Percentiles rank a stretch among this genome's conserved stretches.
Evolutionary conservation across 1,140 invertebrate species (phyloP).

Genomic region (Drosophila pandora): DNA sequence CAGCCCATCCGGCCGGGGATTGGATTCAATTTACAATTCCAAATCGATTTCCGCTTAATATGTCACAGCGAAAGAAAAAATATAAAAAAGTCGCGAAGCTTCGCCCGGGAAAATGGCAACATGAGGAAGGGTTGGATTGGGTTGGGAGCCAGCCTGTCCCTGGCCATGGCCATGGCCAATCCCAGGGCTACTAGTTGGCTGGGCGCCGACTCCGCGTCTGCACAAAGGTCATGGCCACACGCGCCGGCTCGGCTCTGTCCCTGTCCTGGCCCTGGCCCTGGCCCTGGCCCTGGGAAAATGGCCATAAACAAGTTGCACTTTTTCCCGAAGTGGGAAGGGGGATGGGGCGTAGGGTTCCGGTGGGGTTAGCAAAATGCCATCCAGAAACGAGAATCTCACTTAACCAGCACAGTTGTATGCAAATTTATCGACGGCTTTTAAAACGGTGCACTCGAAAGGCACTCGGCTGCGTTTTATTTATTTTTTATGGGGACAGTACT

Average conservation of each 20-base stretch:
- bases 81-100: conserved; percentile 39
- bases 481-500: neutral
- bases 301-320: conserved; percentile 61
- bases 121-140: conserved; percentile 1
- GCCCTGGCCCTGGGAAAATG: conserved; percentile 35
- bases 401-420: conserved; percentile 11
- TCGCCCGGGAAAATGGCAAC: conserved; percentile 35
- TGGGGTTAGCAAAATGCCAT: conserved; percentile 2
- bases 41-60: conserved; percentile 79
- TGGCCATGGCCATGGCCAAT: conserved; percentile 36
- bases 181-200: conserved; percentile 54
- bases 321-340: conserved; percentile 5
- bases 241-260: conserved; percentile 9
- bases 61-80: conserved; percentile 44
- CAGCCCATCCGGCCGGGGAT: conserved; percentile 38
- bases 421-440: conserved; percentile 19
- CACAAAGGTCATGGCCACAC: conserved; percentile 73
- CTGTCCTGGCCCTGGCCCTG: conserved; percentile 23
- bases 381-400: conserved; percentile 1
- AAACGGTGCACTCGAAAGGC: neutral
- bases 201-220: conserved; percentile 71
- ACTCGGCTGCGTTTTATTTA: neutral
- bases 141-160: conserved; percentile 11
- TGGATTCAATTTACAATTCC: conserved; percentile 68
- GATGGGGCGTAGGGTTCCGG: neutral